phyloP scores from a whole-genome alignment of 2,113 vertebrate genomes.

The Calidris pugnax region DNA sequence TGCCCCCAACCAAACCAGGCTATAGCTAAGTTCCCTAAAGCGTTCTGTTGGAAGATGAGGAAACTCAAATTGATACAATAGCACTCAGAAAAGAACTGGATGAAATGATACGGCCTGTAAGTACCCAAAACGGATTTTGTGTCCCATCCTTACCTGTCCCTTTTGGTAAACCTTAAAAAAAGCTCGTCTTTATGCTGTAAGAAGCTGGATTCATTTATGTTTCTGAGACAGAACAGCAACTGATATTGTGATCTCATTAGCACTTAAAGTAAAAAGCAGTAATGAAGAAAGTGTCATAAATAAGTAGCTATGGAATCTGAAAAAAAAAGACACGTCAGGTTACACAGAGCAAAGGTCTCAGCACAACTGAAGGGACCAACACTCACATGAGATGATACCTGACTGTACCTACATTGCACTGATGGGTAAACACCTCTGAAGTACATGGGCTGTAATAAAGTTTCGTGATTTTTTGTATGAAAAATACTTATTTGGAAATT shows the following conservation, averaged over 20 bases:
- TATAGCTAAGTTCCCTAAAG: rapidly evolving
- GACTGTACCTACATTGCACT: background rate
- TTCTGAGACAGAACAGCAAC: background rate
- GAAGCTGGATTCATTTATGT: background rate
- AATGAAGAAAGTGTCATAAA: background rate
- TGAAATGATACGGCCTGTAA: rapidly evolving
- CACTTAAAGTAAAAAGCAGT: background rate
- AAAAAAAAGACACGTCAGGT: background rate
- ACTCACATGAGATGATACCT: background rate
- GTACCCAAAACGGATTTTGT: rapidly evolving
- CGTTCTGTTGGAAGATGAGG: background rate
- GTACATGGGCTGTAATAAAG: background rate
- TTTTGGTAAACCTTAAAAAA: background rate
- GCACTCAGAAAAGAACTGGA: background rate
- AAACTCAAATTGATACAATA: rapidly evolving
- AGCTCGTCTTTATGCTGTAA: background rate
- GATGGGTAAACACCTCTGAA: rapidly evolving
- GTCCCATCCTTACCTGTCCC: too few relatives aligned
- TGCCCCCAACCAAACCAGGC: background rate
- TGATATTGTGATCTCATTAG: background rate
- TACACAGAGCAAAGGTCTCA: background rate
- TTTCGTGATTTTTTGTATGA: background rate
- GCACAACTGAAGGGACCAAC: background rate
- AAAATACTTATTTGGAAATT: background rate
- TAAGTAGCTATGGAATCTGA: background rate